These are phyloP conservation scores for Euzophera pinguis DNA, from an alignment of 2,888 invertebrate genomes.

Conservation along the genomic window DNA sequence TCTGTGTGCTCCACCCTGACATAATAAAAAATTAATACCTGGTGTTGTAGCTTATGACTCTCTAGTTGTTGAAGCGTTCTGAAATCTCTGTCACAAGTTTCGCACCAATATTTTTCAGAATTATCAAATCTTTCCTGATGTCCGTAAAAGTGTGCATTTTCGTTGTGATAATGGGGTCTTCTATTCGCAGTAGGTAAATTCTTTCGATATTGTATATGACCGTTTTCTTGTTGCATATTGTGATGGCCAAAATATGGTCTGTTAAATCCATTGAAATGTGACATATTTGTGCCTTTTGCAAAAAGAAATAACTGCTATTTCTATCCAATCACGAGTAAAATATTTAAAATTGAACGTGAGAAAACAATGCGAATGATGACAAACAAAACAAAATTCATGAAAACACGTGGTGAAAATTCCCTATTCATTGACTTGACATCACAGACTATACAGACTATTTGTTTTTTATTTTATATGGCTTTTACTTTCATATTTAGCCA, in stretches of 20 bases:
- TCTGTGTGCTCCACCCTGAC: too few relatives aligned
- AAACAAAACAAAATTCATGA: too few relatives aligned
- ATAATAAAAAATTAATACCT: conserved; percentile 45
- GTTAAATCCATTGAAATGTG: background rate
- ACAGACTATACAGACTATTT: too few relatives aligned
- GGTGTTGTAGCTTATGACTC: conserved; percentile 86
- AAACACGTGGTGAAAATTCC: too few relatives aligned
- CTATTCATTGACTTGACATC: too few relatives aligned
- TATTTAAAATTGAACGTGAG: too few relatives aligned
- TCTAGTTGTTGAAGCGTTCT: conserved; percentile 77
- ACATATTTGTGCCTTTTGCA: background rate
- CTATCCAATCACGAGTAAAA: too few relatives aligned
- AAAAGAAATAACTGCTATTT: background rate
- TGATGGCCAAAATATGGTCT: background rate
- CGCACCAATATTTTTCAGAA: conserved; percentile 80
- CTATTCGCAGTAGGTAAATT: conserved; percentile 23
- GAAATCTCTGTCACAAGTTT: conserved; percentile 90
- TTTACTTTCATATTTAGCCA: too few relatives aligned
- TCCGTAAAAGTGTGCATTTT: background rate
- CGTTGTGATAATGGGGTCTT: conserved; percentile 20
- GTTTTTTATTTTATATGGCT: too few relatives aligned
- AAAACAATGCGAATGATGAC: too few relatives aligned
- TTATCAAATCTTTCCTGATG: conserved; percentile 2
- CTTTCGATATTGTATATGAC: conserved; percentile 25
- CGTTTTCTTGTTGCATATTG: background rate